Conservation (phyloP, 2,113 vertebrate genomes). For the Dissostichus mawsoni region DNA sequence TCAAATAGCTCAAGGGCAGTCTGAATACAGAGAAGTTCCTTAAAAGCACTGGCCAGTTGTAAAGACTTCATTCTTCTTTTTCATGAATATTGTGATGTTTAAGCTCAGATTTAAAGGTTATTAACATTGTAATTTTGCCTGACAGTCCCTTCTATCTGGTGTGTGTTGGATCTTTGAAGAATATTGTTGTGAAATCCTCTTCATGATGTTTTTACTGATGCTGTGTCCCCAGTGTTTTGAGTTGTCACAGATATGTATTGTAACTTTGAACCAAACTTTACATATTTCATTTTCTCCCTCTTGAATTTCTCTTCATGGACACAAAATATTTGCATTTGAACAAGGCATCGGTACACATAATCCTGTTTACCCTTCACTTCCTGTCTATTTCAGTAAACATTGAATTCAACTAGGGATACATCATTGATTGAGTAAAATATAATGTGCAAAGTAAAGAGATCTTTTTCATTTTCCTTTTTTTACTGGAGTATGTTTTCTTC, state of each 20-base stretch:
- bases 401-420: slow-evolving; percentile 30
- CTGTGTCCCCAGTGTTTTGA: slow-evolving; percentile 26
- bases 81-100: slow-evolving; percentile 19
- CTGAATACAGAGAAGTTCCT: slow-evolving; percentile 12
- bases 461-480: background rate
- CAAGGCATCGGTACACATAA: slow-evolving; percentile 5
- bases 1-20: background rate
- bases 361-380: background rate
- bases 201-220: slow-evolving; percentile 38
- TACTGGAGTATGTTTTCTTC: background rate
- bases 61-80: slow-evolving; percentile 3
- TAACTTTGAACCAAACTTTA: slow-evolving; percentile 46
- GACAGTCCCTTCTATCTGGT: slow-evolving; percentile 14
- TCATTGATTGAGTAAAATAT: slow-evolving; percentile 9
- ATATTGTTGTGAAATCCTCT: slow-evolving; percentile 36
- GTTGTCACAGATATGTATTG: slow-evolving; percentile 41
- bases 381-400: slow-evolving; percentile 26
- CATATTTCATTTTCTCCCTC: slow-evolving; percentile 21
- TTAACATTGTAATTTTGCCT: slow-evolving; percentile 15
- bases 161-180: slow-evolving; percentile 35
- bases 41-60: background rate
- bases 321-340: slow-evolving; percentile 13
- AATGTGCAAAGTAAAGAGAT: slow-evolving; percentile 7
- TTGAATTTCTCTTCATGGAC: slow-evolving; percentile 22
- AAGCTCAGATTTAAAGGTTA: slow-evolving; percentile 44